Base-by-base conservation (phyloP, 2,888 invertebrate species). In the Papilio gigon region DNA sequence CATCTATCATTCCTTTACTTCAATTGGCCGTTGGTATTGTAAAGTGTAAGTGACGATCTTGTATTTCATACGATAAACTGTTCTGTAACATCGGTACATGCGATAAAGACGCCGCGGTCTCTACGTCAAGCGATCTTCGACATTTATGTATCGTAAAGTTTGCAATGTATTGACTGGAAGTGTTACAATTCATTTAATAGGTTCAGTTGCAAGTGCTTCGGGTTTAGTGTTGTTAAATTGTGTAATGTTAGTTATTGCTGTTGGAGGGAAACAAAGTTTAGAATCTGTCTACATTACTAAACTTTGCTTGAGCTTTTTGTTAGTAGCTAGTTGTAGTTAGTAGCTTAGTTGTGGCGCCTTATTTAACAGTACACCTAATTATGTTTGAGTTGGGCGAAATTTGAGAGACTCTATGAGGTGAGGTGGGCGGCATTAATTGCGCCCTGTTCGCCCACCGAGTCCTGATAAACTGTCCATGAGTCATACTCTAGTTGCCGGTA, bases 361-460 rank as follows among this genome's bases (percentile, higher is more conserved):
- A 30, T 56, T 30, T 56, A 56, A 53, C 22, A 53, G 47, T 47
- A 47, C 27, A 53, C 27, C 53, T 53, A 53, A 56, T 56, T 30
- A 56, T 78, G 80, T 77, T 78, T 77, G 77, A 77, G 78, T 77
- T 73, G 75, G 71, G 74, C 61, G 50, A 58, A 74, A 75, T 77
- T 81, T 80, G 79, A 75, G 74, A 76, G 74, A 74, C 76, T 63
- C 76, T 72, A 70, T 60, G 70, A 56, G 76, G 77, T 77, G 78
- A 80, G 62, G 75, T 74, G 73, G 76, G 76, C 58, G 75, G 73
- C 66, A 73, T 73, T 74, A 74, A 74, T 76, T 75, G 73, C 67
- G 67, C 67, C 76, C 72, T 68, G 76, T 73, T 77, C 76, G 76
- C 76, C 76, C 76, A 77, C 76, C 47, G 67, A 53, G 25, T 72